These are phyloP conservation scores for Drosophila murphyi DNA, from an alignment of 1,140 invertebrate species.

Conservation along the genomic window DNA sequence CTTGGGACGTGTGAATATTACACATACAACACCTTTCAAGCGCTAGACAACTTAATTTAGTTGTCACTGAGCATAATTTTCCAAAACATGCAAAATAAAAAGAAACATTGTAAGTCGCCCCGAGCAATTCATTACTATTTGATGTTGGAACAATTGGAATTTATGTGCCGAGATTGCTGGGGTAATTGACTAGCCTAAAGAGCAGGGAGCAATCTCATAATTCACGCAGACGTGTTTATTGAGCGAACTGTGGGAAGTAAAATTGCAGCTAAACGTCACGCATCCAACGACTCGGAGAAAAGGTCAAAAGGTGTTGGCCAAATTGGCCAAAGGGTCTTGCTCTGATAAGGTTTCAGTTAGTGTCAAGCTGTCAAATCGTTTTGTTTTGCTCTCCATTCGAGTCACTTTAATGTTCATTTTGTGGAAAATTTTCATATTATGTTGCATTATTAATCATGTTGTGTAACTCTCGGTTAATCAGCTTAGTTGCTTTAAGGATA, in stretches of 20 bases:
- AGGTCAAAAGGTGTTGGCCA: constrained; percentile 31
- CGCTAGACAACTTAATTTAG: constrained; percentile 46
- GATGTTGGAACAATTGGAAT: constrained; percentile 46
- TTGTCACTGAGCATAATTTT: constrained; percentile 35
- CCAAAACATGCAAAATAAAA: constrained; percentile 3
- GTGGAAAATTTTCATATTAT: constrained; percentile 3
- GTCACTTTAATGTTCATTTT: constrained; percentile 11
- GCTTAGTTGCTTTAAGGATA: neutral
- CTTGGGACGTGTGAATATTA: constrained; percentile 2
- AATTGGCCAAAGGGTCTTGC: constrained; percentile 14
- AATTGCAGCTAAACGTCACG: constrained; percentile 27
- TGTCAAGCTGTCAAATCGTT: constrained; percentile 34
- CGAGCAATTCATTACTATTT: constrained; percentile 49
- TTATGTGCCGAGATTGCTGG: constrained; percentile 37
- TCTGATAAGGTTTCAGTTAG: constrained; percentile 4
- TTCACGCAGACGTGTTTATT: constrained; percentile 29
- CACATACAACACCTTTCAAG: constrained; percentile 32
- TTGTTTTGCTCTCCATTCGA: constrained; percentile 9
- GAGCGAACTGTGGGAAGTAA: constrained; percentile 10
- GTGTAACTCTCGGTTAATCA: neutral
- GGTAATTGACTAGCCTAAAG: constrained; percentile 46
- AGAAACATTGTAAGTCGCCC: constrained; percentile 33
- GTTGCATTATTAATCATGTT: neutral
- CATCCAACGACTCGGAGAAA: constrained; percentile 1
- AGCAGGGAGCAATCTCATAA: constrained; percentile 23